Percentiles rank a stretch among this genome's conserved stretches.
These are phyloP conservation scores for Bombylius discolor DNA, from an alignment of 2,888 invertebrate species.

Conservation along the genomic window DNA sequence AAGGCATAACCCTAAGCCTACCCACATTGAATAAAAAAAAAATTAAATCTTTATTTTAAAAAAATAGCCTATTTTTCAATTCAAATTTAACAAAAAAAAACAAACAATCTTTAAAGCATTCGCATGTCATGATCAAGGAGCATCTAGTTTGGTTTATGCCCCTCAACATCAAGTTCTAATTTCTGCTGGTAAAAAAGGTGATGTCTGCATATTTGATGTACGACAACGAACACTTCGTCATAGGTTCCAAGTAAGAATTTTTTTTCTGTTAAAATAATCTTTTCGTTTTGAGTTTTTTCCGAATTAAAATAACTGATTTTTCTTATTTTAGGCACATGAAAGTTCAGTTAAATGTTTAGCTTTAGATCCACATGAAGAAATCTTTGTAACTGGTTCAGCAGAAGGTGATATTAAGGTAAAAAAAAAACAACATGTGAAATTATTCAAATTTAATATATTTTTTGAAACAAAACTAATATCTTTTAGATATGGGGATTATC, in stretches of 20 bases:
- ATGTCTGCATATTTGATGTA: slow-evolving; percentile 91
- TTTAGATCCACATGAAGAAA: slow-evolving; percentile 87
- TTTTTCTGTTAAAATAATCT: background rate
- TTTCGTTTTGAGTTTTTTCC: background rate
- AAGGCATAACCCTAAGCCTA: background rate
- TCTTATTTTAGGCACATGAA: slow-evolving; percentile 62
- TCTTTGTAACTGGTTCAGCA: slow-evolving; percentile 89
- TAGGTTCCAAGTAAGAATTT: slow-evolving; percentile 46
- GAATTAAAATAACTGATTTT: background rate
- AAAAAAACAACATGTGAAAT: background rate
- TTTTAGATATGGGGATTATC: slow-evolving; percentile 84
- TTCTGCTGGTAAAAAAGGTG: slow-evolving; percentile 94
- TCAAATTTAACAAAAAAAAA: too few relatives aligned
- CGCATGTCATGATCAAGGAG: slow-evolving; percentile 87
- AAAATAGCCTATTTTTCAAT: too few relatives aligned
- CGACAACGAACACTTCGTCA: slow-evolving; percentile 77
- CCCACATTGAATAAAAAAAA: background rate
- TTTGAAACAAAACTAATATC: slow-evolving; percentile 11
- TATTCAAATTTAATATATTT: background rate
- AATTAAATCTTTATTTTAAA: too few relatives aligned
- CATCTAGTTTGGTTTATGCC: slow-evolving; percentile 79
- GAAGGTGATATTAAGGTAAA: slow-evolving; percentile 82
- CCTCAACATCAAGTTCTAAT: slow-evolving; percentile 88
- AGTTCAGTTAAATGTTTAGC: slow-evolving; percentile 89
- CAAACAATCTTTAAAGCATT: slow-evolving; percentile 48